Evolutionary conservation across 2,113 vertebrate species (phyloP).

Genomic region (Diadophis punctatus): DNA sequence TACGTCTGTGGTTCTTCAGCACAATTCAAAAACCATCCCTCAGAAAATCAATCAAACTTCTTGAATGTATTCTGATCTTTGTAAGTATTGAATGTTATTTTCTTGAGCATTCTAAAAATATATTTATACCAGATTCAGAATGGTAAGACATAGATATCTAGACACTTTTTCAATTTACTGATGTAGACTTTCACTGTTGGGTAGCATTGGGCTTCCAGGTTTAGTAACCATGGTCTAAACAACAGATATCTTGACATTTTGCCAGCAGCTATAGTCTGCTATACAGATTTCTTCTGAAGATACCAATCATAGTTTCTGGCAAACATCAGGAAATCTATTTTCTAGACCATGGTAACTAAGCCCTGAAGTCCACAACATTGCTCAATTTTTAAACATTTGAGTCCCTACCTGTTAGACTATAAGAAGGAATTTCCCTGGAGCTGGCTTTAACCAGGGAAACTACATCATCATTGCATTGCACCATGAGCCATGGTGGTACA

Average conservation of each 20-base stretch:
- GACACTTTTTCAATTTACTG: neutral
- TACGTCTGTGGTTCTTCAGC: slow-evolving; percentile 45
- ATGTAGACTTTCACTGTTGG: neutral
- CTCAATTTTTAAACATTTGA: neutral
- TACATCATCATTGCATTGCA: neutral
- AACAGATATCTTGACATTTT: neutral
- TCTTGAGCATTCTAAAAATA: slow-evolving; percentile 2
- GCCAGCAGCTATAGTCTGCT: neutral
- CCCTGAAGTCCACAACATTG: neutral
- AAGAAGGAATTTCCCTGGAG: too few relatives aligned
- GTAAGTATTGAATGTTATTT: slow-evolving; percentile 42
- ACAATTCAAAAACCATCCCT: slow-evolving; percentile 43
- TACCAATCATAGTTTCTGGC: neutral
- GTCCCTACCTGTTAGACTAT: neutral
- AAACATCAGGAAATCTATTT: neutral
- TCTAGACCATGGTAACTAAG: neutral
- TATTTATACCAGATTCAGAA: slow-evolving; percentile 1
- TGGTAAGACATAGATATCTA: neutral
- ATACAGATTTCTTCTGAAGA: neutral
- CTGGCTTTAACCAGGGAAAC: neutral
- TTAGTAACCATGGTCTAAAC: neutral
- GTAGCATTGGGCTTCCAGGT: neutral
- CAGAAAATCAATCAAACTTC: slow-evolving; percentile 52
- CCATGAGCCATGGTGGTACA: too few relatives aligned
- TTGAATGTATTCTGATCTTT: slow-evolving; percentile 54